Base-by-base conservation (phyloP, 2,888 invertebrate species). In the Trissolcus brochymenae region DNA sequence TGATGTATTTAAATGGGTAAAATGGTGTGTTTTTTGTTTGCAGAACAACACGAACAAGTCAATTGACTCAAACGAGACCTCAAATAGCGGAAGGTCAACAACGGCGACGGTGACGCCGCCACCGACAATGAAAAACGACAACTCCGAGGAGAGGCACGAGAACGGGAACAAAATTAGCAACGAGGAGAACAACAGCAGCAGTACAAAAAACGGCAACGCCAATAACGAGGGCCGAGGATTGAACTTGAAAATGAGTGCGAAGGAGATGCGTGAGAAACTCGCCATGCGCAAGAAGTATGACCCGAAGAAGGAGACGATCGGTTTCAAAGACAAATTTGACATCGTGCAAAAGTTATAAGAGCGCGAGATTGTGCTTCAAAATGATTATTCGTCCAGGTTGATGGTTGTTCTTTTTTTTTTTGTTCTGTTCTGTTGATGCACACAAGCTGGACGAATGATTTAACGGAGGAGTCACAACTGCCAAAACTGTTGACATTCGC, bases 301-400 rank as follows among this genome's bases (percentile, higher is more conserved):
- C 90, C 96, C 97, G 50, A 96, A 96, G 90, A 96, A 95, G 89
- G 95, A 96, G 87, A 93, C 93, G 57, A 94, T 97, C 91, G 96
- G 96, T 91, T 94, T 97, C 87, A 95, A 95, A 90, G 95, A 96
- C 91, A 97, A 97, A 91, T 96, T 96, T 88, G 96, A 97, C 89
- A 97, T 97, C 88, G 95, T 97, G 82, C 96, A 97, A 90, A 96
- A 97, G 91, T 93, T 97, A 90, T 97, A 93, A 91, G 51, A 91
- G 51, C 11, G 2, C 41, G 57, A 57, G 19, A n/a, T 35, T 35
- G 66, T 41, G 41, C 40, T 56, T 17, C n/a, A 0, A 43, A 55
- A 53, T 25, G 2, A 6, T 25, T 49, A 66, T 66, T 66, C 56
- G 40, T n/a, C 41, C 56, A 6, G 56, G 56, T 43, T 21, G n/a